phyloP scores from a whole-genome alignment of 1,140 invertebrate species.

The Drosophila varians region DNA sequence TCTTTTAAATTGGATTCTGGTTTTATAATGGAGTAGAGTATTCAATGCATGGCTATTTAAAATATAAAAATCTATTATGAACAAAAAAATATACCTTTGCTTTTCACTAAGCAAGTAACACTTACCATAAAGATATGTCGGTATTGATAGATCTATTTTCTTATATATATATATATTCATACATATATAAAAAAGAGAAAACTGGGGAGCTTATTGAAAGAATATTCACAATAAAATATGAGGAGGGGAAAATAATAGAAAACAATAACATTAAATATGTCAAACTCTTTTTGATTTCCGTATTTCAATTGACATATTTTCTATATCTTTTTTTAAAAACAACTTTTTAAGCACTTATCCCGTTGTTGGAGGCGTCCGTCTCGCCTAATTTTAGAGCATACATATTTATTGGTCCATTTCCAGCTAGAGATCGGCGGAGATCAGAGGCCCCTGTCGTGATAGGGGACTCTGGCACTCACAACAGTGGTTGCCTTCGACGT shows the following conservation, averaged over 20 bases:
- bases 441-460: slow-evolving; percentile 9
- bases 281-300: background rate
- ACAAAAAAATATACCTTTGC: too few species aligned
- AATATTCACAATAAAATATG: too few species aligned
- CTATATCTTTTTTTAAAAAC: background rate
- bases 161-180: background rate
- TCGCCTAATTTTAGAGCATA: slow-evolving; percentile 37
- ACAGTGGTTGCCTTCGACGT: slow-evolving; percentile 20
- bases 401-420: slow-evolving; percentile 65
- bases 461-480: slow-evolving; percentile 21
- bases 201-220: too few species aligned
- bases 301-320: background rate
- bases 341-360: slow-evolving; percentile 22
- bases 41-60: too few species aligned
- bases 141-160: slow-evolving; percentile 1
- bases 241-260: too few species aligned
- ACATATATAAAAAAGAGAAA: too few species aligned
- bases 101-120: too few species aligned
- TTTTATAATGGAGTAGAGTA: too few species aligned
- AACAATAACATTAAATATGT: too few species aligned
- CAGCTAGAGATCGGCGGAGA: slow-evolving; percentile 35
- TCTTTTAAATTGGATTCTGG: too few species aligned
- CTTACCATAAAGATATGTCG: background rate
- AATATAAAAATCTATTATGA: too few species aligned
- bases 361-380: slow-evolving; percentile 26